These are phyloP conservation scores for Galleria mellonella DNA, from an alignment of 1,140 invertebrate species.

Conservation along the genomic window DNA sequence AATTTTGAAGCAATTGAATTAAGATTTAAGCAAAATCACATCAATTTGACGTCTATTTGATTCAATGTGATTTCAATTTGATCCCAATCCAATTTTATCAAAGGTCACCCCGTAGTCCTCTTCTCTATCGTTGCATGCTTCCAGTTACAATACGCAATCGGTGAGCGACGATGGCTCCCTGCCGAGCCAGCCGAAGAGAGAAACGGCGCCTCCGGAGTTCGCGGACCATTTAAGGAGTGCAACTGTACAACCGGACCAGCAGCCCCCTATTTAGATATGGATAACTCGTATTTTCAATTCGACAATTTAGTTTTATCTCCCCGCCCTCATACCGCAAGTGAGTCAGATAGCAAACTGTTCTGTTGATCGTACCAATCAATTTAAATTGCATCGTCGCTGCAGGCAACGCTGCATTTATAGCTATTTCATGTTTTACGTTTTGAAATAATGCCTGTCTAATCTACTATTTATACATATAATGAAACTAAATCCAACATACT, in stretches of 20 bases:
- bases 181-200: constrained; percentile 26
- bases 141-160: too few relatives aligned
- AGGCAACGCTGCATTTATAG: background rate
- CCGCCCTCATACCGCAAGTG: background rate
- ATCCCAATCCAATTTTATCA: too few relatives aligned
- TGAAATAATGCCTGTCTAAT: too few relatives aligned
- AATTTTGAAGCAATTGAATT: too few relatives aligned
- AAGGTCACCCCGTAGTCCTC: too few relatives aligned
- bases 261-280: constrained; percentile 46
- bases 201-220: constrained; percentile 41
- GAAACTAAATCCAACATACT: too few relatives aligned
- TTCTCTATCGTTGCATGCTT: too few relatives aligned
- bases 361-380: background rate
- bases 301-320: constrained; percentile 9
- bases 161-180: background rate
- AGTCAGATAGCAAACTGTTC: constrained; percentile 3
- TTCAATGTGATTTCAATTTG: too few relatives aligned
- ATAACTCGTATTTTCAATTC: constrained; percentile 32
- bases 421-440: background rate
- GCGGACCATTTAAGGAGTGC: constrained; percentile 58
- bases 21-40: too few relatives aligned
- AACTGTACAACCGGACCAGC: constrained; percentile 59
- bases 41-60: too few relatives aligned
- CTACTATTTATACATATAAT: too few relatives aligned
- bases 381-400: background rate